Evolutionary conservation across 1,140 invertebrate species (phyloP).

Genomic region (Drosophila littoralis): DNA sequence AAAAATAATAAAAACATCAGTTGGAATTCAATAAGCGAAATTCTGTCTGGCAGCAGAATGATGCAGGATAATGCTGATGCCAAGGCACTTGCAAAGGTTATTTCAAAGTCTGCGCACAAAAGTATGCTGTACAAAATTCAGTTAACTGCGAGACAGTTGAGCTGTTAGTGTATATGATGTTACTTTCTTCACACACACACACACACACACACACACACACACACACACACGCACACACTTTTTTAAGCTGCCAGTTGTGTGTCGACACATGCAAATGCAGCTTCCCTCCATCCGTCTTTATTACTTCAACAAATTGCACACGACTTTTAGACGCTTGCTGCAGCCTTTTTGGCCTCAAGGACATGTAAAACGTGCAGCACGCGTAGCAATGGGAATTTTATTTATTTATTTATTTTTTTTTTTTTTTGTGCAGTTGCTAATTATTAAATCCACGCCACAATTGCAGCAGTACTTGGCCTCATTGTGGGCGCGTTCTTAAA

Average conservation of each 20-base stretch:
- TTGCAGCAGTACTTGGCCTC: not conserved
- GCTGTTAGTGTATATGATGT: constrained; percentile 3
- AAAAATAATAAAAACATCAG: constrained; percentile 12
- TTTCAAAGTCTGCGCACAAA: constrained; percentile 74
- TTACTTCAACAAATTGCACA: constrained; percentile 31
- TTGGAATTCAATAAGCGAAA: constrained; percentile 18
- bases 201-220: constrained; percentile 6
- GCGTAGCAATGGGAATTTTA: constrained; percentile 4
- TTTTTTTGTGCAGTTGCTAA: constrained; percentile 13
- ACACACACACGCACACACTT: constrained; percentile 6
- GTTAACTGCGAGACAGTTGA: constrained; percentile 15
- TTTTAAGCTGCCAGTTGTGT: constrained; percentile 36
- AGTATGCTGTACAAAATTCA: constrained; percentile 56
- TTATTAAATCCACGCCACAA: constrained; percentile 35
- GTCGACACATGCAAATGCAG: constrained; percentile 35
- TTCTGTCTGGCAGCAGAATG: not conserved
- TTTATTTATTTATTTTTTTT: not conserved
- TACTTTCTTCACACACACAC: constrained; percentile 1
- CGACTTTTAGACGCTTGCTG: constrained; percentile 13
- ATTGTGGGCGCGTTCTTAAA: constrained; percentile 4
- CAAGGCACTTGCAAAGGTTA: constrained; percentile 39
- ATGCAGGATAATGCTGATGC: not conserved
- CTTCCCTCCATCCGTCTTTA: not conserved
- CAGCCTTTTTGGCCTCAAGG: constrained; percentile 35
- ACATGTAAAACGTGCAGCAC: constrained; percentile 11